A percentile compares a stretch with the other conserved stretches of the same genome.
These are phyloP conservation scores for Thamnophis sirtalis DNA, from an alignment of 2,113 vertebrate genomes.

Conservation along the genomic window DNA sequence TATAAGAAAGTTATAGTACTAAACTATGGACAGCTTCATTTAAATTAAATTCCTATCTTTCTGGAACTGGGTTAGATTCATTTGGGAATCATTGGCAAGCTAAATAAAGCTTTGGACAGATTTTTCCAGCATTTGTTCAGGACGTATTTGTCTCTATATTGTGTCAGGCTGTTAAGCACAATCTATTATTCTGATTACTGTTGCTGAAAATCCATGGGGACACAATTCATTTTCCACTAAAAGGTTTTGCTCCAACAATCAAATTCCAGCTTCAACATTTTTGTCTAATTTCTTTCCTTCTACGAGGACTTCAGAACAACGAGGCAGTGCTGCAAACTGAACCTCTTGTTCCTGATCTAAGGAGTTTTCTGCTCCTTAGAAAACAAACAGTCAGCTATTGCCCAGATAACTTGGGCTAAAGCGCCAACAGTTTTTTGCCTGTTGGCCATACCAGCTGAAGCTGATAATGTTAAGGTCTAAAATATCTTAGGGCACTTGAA, in stretches of 20 bases:
- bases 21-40: neutral
- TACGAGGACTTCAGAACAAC: neutral
- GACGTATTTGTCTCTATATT: neutral
- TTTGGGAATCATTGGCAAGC: neutral
- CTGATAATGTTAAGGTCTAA: neutral
- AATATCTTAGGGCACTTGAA: neutral
- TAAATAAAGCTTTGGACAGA: neutral
- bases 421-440: neutral
- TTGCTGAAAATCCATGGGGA: neutral
- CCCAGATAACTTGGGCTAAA: neutral
- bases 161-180: neutral
- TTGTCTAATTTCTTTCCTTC: neutral
- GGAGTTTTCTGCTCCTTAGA: neutral
- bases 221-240: neutral
- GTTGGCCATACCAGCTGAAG: neutral
- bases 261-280: neutral
- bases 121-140: neutral
- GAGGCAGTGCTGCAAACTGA: neutral
- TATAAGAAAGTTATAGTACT: neutral
- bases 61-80: neutral
- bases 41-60: neutral
- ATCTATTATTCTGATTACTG: neutral
- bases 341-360: neutral
- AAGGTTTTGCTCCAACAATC: neutral
- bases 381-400: neutral